Percentiles rank a stretch among this genome's conserved stretches.
Conservation (phyloP, 1,140 invertebrate genomes). For the Cyclargus thomasi region DNA sequence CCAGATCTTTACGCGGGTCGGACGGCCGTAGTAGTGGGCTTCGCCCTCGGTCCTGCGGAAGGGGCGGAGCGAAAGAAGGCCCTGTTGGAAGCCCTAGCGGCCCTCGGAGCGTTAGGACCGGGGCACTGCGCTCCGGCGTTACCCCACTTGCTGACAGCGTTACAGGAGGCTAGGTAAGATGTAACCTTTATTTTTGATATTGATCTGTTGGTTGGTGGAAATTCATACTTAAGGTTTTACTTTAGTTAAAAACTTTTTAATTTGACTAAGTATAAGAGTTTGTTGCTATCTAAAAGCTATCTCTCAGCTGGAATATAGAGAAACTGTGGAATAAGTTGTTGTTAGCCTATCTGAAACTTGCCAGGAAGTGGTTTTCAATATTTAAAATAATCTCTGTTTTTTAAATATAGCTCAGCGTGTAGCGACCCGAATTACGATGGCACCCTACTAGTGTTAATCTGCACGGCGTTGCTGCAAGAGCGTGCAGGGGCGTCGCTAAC, state of each 20-base stretch:
- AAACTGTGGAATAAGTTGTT: too few relatives aligned
- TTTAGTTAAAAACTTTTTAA: too few relatives aligned
- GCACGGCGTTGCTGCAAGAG: conserved; percentile 89
- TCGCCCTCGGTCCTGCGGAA: conserved; percentile 16
- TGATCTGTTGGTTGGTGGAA: not conserved
- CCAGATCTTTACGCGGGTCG: conserved; percentile 41
- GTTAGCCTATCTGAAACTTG: too few relatives aligned
- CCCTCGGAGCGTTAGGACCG: conserved; percentile 81
- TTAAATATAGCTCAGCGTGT: conserved; percentile 26
- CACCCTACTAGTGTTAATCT: conserved; percentile 81
- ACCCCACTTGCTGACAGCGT: conserved; percentile 39
- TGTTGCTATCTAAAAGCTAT: too few relatives aligned
- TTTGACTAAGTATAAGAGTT: too few relatives aligned
- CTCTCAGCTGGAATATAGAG: too few relatives aligned
- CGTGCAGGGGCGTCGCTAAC: conserved; percentile 77
- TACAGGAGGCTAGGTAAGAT: conserved; percentile 26
- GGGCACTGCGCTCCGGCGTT: conserved; percentile 76
- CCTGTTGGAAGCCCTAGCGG: conserved; percentile 68
- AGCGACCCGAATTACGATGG: conserved; percentile 40
- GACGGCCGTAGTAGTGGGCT: conserved; percentile 38
- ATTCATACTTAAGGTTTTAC: too few relatives aligned
- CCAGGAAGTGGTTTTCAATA: too few relatives aligned
- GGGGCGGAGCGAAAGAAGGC: conserved; percentile 25
- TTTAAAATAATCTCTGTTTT: too few relatives aligned
- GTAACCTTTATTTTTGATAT: not conserved